phyloP scores from a whole-genome alignment of 2,888 invertebrate species.

The Cantharis rustica region DNA sequence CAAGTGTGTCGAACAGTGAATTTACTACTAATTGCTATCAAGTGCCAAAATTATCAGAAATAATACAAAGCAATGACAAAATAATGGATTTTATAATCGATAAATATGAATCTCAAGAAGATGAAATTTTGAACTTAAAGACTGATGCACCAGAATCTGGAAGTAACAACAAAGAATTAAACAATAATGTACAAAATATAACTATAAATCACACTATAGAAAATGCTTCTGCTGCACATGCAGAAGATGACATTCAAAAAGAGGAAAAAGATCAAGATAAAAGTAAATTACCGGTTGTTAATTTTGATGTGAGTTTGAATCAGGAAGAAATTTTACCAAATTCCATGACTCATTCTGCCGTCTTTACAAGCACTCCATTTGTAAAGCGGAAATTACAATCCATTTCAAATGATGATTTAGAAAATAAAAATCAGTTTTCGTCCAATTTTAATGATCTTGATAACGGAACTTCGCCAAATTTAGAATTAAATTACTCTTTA shows the following conservation, averaged over 20 bases:
- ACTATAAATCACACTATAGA: constrained; percentile 1
- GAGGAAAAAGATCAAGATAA: constrained; percentile 20
- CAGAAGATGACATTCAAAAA: background rate
- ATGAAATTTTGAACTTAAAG: background rate
- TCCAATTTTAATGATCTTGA: constrained; percentile 55
- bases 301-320: constrained; percentile 46
- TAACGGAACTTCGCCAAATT: background rate
- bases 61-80: constrained; percentile 47
- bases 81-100: constrained; percentile 46
- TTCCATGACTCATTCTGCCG: constrained; percentile 45
- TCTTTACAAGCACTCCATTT: constrained; percentile 44
- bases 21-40: constrained; percentile 15
- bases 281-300: constrained; percentile 7
- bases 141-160: background rate
- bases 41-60: constrained; percentile 47
- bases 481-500: constrained; percentile 50
- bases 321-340: constrained; percentile 48
- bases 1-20: background rate
- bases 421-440: constrained; percentile 58
- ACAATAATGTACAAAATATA: constrained; percentile 12
- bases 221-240: background rate
- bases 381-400: constrained; percentile 2
- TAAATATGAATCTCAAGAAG: constrained; percentile 39
- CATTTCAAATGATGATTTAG: constrained; percentile 47
- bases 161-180: constrained; percentile 6